Percentiles rank a stretch among this genome's conserved stretches.
These are phyloP conservation scores for Vulpes vulpes DNA, from an alignment of 2,113 vertebrate species.

Conservation along the genomic window DNA sequence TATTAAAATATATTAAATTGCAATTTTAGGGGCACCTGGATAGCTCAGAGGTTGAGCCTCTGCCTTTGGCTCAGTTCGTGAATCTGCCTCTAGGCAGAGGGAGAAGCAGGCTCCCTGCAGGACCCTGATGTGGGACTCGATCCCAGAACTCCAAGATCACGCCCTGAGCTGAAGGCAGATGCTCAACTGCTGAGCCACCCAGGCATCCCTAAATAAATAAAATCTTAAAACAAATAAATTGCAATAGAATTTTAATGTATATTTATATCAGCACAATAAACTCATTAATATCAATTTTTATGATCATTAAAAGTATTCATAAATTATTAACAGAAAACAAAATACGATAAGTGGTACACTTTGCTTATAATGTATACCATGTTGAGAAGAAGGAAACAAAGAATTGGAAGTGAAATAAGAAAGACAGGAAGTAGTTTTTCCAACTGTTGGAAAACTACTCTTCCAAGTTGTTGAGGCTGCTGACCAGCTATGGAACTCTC, in stretches of 20 bases:
- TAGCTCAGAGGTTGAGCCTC: too few species aligned
- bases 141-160: too few species aligned
- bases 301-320: not conserved
- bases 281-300: not conserved
- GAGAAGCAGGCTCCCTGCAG: too few species aligned
- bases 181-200: too few species aligned
- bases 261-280: not conserved
- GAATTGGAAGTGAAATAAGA: not conserved
- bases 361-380: not conserved
- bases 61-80: too few species aligned
- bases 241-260: not conserved
- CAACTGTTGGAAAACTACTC: not conserved
- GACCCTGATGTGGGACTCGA: too few species aligned
- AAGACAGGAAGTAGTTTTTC: not conserved
- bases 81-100: too few species aligned
- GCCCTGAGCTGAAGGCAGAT: too few species aligned
- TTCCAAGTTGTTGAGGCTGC: not conserved
- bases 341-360: not conserved
- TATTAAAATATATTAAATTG: conserved; percentile 13
- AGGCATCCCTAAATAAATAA: too few species aligned
- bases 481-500: not conserved
- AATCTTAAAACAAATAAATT: too few species aligned
- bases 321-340: not conserved
- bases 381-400: not conserved
- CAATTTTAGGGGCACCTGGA: not conserved